These are phyloP conservation scores for Linyphia triangularis DNA, from an alignment of 2,888 invertebrate species.

Conservation along the genomic window DNA sequence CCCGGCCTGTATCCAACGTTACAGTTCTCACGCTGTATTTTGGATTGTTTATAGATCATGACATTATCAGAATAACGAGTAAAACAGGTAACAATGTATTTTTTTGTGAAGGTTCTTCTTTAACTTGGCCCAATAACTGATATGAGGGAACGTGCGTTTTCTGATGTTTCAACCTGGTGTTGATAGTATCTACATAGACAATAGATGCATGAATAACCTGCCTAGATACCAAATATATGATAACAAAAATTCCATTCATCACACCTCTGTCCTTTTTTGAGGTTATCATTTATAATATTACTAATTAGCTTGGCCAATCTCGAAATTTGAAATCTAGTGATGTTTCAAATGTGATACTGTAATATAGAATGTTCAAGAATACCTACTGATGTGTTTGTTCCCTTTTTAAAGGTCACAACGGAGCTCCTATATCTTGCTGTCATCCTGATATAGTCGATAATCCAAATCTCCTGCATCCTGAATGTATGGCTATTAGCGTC, in stretches of 20 bases:
- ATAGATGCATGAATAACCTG: too few species aligned
- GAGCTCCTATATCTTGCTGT: conserved; percentile 65
- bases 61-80: conserved; percentile 39
- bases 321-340: too few species aligned
- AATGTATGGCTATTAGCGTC: conserved; percentile 90
- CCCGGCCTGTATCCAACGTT: conserved; percentile 21
- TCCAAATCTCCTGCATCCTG: conserved; percentile 85
- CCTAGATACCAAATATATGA: too few species aligned
- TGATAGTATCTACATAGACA: too few species aligned
- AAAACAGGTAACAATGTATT: conserved; percentile 49
- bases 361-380: too few species aligned
- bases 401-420: conserved; percentile 44
- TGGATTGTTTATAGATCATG: conserved; percentile 68
- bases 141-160: not conserved
- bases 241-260: too few species aligned
- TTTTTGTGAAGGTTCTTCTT: not conserved
- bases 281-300: too few species aligned
- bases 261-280: too few species aligned
- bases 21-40: conserved; percentile 55
- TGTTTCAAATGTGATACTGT: too few species aligned
- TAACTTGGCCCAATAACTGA: not conserved
- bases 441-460: conserved; percentile 50
- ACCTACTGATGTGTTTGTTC: not conserved
- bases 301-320: too few species aligned
- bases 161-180: too few species aligned